Base-by-base conservation (phyloP, 2,797 vertebrate genomes). In the Argentina silus region DNA sequence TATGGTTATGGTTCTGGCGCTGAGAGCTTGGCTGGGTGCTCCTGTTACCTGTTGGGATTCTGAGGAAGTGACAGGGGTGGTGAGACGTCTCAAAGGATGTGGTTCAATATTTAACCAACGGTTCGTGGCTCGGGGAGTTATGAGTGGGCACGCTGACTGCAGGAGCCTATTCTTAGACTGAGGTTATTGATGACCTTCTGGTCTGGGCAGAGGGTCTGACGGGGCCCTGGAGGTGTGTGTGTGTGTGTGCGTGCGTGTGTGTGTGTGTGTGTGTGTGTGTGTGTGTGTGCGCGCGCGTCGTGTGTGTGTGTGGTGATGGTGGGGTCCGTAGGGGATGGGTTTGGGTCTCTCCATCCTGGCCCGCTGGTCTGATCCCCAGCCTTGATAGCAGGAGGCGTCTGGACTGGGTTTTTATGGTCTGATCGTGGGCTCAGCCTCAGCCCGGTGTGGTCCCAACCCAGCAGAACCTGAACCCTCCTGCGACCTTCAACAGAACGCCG, bases 331-430 rank as follows among this genome's bases (percentile, higher is more conserved):
- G 36, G 17, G 44, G 42, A 47, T 63, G 53, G 71, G 7, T 44
- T 63, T 78, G 50, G 69, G 68, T 75, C 43, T 69, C 42, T 62
- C 47, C 69, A 44, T 50, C 47, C 69, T 55, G n/a, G 27, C 11
- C 61, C 14, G 27, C 50, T 17, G 6, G 10, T 61, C 68, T 72
- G 53, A 64, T 60, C 69, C 63, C 51, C 71, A 68, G 74, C 57
- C 71, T 57, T 57, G 45, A 72, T 63, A 70, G 50, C 61, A 1
- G 19, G 63, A 78, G 80, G 80, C 66, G 66, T 78, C 82, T 82
- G 79, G 78, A 83, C 72, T 71, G 14, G 53, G 70, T 73, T 85
- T 81, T 80, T 74, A 74, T 74, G 70, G 77, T 62, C 51, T 56
- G 56, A 69, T 60, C 67, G 45, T 19, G 0, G 70, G 61, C 17